These are phyloP conservation scores for Mus caroli DNA, from an alignment of 2,797 vertebrate genomes.

Conservation along the genomic window DNA sequence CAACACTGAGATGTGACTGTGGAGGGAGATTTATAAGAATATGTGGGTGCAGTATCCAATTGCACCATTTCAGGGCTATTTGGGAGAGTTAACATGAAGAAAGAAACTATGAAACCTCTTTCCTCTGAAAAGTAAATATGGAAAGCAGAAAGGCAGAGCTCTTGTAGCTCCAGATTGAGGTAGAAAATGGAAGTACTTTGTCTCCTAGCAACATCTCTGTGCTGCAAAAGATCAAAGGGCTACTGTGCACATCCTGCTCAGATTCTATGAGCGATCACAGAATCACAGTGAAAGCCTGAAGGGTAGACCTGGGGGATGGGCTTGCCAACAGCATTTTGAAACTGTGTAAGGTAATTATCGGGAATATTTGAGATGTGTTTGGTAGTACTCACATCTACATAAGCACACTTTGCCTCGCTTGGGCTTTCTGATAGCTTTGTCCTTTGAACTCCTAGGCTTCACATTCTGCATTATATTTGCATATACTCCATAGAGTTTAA, in stretches of 20 bases:
- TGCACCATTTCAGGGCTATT: not conserved
- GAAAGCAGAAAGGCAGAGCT: not conserved
- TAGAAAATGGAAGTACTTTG: not conserved
- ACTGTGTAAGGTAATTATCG: not conserved
- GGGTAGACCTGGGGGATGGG: not conserved
- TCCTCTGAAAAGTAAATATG: conserved; percentile 31
- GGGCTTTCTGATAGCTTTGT: not conserved
- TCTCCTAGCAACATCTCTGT: not conserved
- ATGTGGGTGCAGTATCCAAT: not conserved
- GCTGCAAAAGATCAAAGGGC: not conserved
- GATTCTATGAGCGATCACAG: not conserved
- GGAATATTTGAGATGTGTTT: not conserved
- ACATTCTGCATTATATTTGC: not conserved
- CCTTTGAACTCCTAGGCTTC: not conserved
- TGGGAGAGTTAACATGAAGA: not conserved
- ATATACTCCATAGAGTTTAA: not conserved
- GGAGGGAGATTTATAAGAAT: not conserved
- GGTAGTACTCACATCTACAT: not conserved
- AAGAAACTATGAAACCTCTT: not conserved
- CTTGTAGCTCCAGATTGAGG: not conserved
- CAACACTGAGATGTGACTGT: not conserved
- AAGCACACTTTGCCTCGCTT: not conserved
- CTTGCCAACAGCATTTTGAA: not conserved
- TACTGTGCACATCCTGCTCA: no score
- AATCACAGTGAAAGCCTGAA: not conserved